phyloP scores from a whole-genome alignment of 2,888 invertebrate species.

The Coelinius sp. region DNA sequence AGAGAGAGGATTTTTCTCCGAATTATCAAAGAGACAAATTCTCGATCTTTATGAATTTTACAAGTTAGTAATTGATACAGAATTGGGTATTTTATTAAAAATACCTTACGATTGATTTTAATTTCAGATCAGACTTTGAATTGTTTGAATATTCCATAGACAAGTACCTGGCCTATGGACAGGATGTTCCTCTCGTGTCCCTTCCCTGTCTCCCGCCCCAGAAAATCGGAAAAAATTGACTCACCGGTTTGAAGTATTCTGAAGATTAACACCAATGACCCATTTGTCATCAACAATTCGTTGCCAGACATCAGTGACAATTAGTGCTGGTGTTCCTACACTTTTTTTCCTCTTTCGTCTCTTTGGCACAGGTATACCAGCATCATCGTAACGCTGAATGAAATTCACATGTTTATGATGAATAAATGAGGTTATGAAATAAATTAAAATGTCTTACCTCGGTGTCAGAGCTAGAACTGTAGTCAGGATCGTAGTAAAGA shows the following conservation, averaged over 20 bases:
- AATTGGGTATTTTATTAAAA: too few relatives aligned
- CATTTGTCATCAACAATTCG: conserved; percentile 64
- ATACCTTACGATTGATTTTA: background rate
- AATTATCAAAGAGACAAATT: conserved; percentile 22
- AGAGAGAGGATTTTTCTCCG: conserved; percentile 4
- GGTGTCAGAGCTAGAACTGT: conserved; percentile 54
- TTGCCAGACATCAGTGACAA: conserved; percentile 59
- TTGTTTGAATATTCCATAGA: conserved; percentile 20
- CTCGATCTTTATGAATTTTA: background rate
- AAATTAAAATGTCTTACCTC: conserved; percentile 52
- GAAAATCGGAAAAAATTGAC: conserved; percentile 42
- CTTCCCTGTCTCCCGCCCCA: background rate
- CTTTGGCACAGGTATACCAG: conserved; percentile 56
- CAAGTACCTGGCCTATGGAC: background rate
- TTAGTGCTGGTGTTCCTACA: conserved; percentile 41
- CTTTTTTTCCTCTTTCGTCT: conserved; percentile 38
- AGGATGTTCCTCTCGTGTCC: background rate
- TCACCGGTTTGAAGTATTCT: conserved; percentile 63
- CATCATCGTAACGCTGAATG: conserved; percentile 55
- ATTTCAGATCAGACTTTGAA: conserved; percentile 24
- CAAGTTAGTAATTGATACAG: conserved; percentile 6
- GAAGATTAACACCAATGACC: conserved; percentile 63
- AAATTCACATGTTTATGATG: conserved; percentile 3
- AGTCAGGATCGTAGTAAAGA: conserved; percentile 48
- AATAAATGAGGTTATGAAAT: background rate